These are phyloP conservation scores for Plagodis dolabraria DNA, from an alignment of 2,888 invertebrate genomes.

Conservation along the genomic window DNA sequence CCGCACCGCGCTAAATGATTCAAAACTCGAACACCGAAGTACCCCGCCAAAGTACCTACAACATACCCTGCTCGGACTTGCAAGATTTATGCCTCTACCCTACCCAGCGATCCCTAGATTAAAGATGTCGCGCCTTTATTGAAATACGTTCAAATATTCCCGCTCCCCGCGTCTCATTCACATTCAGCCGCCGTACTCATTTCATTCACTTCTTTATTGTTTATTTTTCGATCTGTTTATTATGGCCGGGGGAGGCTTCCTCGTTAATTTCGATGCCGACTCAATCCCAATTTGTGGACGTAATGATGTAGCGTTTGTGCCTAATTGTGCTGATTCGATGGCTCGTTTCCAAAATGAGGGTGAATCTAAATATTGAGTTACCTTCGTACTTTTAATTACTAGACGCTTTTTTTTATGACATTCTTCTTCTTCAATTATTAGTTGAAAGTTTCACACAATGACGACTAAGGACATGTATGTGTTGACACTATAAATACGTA, in stretches of 20 bases:
- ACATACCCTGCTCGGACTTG: constrained; percentile 62
- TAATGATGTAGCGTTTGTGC: constrained; percentile 44
- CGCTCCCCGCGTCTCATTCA: constrained; percentile 56
- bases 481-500: too few species aligned
- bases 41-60: constrained; percentile 30
- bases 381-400: constrained; percentile 11
- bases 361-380: constrained; percentile 25
- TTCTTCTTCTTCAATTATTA: too few species aligned
- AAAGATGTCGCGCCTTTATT: constrained; percentile 84
- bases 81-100: constrained; percentile 83
- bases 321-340: constrained; percentile 36
- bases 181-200: constrained; percentile 65
- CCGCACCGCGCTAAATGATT: constrained; percentile 82
- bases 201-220: constrained; percentile 76
- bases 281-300: constrained; percentile 37
- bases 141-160: constrained; percentile 77
- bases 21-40: constrained; percentile 66
- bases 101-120: constrained; percentile 74
- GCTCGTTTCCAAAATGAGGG: constrained; percentile 29
- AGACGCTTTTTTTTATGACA: background rate
- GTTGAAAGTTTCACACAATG: too few species aligned
- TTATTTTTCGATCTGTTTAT: constrained; percentile 69
- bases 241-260: constrained; percentile 50
- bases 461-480: too few species aligned
- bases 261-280: constrained; percentile 49